phyloP scores from a whole-genome alignment of 2,797 vertebrate genomes.

The Oceanodroma leucorhoa region DNA sequence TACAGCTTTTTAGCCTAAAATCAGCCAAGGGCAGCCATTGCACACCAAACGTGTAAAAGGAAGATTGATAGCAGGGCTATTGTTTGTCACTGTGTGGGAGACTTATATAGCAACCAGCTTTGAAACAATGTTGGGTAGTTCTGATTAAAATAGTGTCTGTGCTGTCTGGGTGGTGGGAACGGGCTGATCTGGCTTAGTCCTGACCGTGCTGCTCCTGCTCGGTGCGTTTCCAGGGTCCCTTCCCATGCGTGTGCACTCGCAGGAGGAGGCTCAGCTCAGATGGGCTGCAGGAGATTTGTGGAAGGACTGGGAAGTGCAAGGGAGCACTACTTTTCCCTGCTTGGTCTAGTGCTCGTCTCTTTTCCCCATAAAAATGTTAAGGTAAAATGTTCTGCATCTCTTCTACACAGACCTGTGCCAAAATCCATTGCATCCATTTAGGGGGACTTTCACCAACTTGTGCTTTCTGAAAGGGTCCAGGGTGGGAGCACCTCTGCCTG shows the following conservation, averaged over 20 bases:
- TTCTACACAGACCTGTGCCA: background rate
- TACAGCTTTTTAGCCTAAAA: background rate
- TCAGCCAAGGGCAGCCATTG: background rate
- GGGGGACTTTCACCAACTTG: background rate
- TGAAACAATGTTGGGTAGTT: background rate
- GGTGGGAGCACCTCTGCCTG: background rate
- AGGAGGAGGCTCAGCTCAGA: background rate
- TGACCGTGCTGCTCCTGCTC: background rate
- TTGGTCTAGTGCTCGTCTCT: background rate
- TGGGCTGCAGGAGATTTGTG: background rate
- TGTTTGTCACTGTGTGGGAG: background rate
- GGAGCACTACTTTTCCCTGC: background rate
- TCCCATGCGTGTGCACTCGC: accelerated
- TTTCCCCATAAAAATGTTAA: background rate
- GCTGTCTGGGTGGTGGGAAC: background rate
- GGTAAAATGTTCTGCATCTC: background rate
- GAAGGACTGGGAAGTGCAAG: background rate
- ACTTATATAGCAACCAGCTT: background rate
- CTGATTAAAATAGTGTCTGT: background rate
- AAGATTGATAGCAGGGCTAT: background rate
- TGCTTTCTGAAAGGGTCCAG: background rate
- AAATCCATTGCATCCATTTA: background rate
- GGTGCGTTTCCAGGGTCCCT: background rate
- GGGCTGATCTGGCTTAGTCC: background rate
- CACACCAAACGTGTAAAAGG: background rate